These are phyloP conservation scores for roundworm (Caenorhabditis elegans) DNA, from an alignment of 1,140 invertebrate genomes.

Conservation along the genomic window WBcel235 BX284602.5:5160501-5161000, in stretches of 20 bases:
- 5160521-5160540: conserved; percentile 17
- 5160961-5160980: conserved; percentile 3
- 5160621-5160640: neutral
- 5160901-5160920: too few relatives aligned
- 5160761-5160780: too few relatives aligned
- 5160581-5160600: conserved; percentile 10
- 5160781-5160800: too few relatives aligned
- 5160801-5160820: too few relatives aligned
- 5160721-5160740: conserved; percentile 3
- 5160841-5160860: too few relatives aligned
- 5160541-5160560: conserved; percentile 11
- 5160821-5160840: too few relatives aligned
- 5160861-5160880: too few relatives aligned
- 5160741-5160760: neutral
- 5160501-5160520: neutral
- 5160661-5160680: conserved; percentile 7
- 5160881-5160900: too few relatives aligned
- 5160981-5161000: conserved; percentile 15
- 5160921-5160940: too few relatives aligned
- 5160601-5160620: conserved; percentile 19
- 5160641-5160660: conserved; percentile 19
- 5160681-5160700: neutral
- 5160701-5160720: conserved; percentile 6
- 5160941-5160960: neutral
- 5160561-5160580: conserved; percentile 11